Conservation (phyloP, 2,888 invertebrate species). For the Caenorhabditis japonica region DNA sequence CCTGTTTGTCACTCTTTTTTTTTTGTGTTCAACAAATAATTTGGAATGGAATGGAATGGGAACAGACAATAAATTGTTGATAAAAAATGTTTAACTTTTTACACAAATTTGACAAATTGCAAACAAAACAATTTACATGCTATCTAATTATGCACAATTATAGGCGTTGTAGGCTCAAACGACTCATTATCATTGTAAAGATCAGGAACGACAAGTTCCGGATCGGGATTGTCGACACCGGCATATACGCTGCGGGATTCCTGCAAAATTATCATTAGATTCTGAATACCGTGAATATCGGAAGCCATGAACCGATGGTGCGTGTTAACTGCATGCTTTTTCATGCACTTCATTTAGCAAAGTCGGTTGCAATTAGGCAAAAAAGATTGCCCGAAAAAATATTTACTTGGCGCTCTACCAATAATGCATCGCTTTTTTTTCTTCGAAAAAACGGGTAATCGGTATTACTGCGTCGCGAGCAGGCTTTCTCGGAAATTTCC, state of each 20-base stretch:
- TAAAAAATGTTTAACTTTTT: not conserved
- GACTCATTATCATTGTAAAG: slow-evolving; percentile 8
- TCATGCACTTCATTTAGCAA: too few relatives aligned
- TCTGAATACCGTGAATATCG: not conserved
- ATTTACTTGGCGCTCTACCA: too few relatives aligned
- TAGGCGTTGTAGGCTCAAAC: slow-evolving; percentile 23
- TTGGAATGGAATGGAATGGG: too few relatives aligned
- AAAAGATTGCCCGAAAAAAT: too few relatives aligned
- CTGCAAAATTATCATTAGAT: not conserved
- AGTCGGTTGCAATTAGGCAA: too few relatives aligned
- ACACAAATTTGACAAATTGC: slow-evolving; percentile 3
- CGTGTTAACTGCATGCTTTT: not conserved
- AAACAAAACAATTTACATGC: not conserved
- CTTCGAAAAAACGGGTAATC: too few relatives aligned
- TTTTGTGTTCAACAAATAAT: slow-evolving; percentile 1
- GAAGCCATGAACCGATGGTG: not conserved
- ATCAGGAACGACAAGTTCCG: slow-evolving; percentile 4
- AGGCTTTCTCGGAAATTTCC: too few relatives aligned
- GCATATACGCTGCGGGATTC: slow-evolving; percentile 49
- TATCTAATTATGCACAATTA: slow-evolving; percentile 30
- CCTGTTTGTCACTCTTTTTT: not conserved
- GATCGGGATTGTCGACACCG: slow-evolving; percentile 53
- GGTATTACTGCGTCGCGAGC: too few relatives aligned
- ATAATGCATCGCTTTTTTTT: too few relatives aligned
- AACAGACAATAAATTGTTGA: slow-evolving; percentile 31